Percentiles rank a stretch among this genome's conserved stretches.
These are phyloP conservation scores for Temnothorax unifasciatus DNA, from an alignment of 2,888 invertebrate genomes.

Conservation along the genomic window DNA sequence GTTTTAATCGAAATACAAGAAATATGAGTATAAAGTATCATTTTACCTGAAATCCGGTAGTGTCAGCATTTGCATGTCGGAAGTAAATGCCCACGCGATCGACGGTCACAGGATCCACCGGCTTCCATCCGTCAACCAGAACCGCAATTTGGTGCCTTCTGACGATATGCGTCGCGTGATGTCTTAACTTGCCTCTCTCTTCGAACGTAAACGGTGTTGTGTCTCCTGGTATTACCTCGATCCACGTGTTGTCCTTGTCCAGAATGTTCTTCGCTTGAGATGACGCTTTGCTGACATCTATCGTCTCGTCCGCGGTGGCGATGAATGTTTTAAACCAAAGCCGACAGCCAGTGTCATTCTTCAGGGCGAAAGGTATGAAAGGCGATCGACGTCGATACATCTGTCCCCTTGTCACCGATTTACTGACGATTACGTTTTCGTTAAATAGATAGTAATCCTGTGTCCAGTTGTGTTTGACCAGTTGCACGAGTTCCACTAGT, in stretches of 20 bases:
- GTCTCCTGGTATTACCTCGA: conserved; percentile 91
- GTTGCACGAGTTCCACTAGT: conserved; percentile 93
- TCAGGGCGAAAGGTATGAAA: conserved; percentile 97
- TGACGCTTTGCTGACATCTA: conserved; percentile 70
- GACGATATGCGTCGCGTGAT: conserved; percentile 92
- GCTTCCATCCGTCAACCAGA: conserved; percentile 95
- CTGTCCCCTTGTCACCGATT: conserved; percentile 86
- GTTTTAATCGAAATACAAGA: not conserved
- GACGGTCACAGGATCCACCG: conserved; percentile 95
- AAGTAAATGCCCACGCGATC: conserved; percentile 98
- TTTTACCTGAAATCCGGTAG: conserved; percentile 74
- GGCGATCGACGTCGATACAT: conserved; percentile 93
- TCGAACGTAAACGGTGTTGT: conserved; percentile 96
- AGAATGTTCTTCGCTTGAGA: conserved; percentile 83
- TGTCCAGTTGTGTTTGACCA: conserved; percentile 95
- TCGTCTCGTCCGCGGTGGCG: conserved; percentile 89
- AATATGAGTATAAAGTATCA: not conserved
- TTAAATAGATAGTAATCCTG: conserved; percentile 90
- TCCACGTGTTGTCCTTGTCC: conserved; percentile 89
- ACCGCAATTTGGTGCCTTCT: conserved; percentile 95
- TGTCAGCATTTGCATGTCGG: conserved; percentile 88
- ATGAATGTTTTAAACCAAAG: conserved; percentile 95
- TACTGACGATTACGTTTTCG: conserved; percentile 70
- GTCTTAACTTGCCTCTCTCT: conserved; percentile 90
- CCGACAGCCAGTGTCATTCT: conserved; percentile 95